A percentile compares a stretch with the other conserved stretches of the same genome.
These are phyloP conservation scores for Trypoxylus dichotomus DNA, from an alignment of 1,140 invertebrate genomes.

Conservation along the genomic window DNA sequence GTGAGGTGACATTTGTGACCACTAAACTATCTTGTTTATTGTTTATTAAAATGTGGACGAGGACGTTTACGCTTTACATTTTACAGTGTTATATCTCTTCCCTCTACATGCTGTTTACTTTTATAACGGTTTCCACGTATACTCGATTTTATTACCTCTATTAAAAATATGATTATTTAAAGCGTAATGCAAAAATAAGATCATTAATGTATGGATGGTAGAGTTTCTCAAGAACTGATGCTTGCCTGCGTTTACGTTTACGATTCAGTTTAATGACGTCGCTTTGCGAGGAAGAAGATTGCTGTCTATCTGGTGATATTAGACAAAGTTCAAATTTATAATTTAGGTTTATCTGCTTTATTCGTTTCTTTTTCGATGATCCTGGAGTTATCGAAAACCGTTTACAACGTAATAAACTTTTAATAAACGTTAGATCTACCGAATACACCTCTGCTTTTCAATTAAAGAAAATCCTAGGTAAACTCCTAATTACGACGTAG, in stretches of 20 bases:
- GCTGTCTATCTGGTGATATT: conserved; percentile 11
- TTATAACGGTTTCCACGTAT: conserved; percentile 24
- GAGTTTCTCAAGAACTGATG: conserved; percentile 12
- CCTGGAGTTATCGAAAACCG: neutral
- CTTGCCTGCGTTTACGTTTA: conserved; percentile 16
- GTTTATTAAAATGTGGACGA: conserved; percentile 51
- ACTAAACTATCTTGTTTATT: conserved; percentile 51
- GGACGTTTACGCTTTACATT: conserved; percentile 44
- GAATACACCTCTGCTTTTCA: neutral
- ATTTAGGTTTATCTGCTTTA: neutral
- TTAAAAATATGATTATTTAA: conserved; percentile 26
- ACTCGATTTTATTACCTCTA: conserved; percentile 21
- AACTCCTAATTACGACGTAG: too few relatives aligned
- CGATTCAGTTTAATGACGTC: conserved; percentile 20
- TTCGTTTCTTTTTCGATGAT: neutral
- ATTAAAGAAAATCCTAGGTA: neutral
- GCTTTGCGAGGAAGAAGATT: neutral
- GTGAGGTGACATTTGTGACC: conserved; percentile 43
- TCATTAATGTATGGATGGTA: conserved; percentile 15
- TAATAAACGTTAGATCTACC: conserved; percentile 4
- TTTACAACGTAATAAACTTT: conserved; percentile 8
- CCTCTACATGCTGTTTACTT: conserved; percentile 19
- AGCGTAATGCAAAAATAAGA: conserved; percentile 24
- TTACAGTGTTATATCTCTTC: conserved; percentile 28
- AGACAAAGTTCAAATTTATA: conserved; percentile 23